Evolutionary conservation across 2,113 vertebrate genomes (phyloP).

Genomic region (Lipophrys pholis): DNA sequence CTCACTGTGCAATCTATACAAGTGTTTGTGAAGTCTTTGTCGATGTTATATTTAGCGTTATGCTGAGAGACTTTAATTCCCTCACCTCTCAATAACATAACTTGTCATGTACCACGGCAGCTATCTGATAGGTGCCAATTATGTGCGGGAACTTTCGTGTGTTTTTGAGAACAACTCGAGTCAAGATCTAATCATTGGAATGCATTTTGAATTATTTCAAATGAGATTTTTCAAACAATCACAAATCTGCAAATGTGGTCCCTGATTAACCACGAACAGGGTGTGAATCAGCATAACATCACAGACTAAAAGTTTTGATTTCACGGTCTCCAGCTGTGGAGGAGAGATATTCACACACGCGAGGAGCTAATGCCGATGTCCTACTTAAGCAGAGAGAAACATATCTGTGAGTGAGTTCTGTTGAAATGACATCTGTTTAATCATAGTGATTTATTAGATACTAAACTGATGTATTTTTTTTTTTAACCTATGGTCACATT

Average conservation of each 20-base stretch:
- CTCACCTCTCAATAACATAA: conserved; percentile 21
- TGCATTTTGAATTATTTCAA: conserved; percentile 22
- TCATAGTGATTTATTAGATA: conserved; percentile 25
- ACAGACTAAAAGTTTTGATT: conserved; percentile 34
- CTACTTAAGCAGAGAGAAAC: conserved; percentile 26
- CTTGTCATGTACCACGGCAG: background rate
- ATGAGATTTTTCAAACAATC: conserved; percentile 51
- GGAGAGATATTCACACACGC: conserved; percentile 11
- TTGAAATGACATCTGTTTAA: conserved; percentile 38
- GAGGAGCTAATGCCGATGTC: conserved; percentile 8
- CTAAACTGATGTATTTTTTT: conserved; percentile 14
- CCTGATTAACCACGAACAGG: conserved; percentile 42
- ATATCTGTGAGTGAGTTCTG: background rate
- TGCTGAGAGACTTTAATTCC: conserved; percentile 3
- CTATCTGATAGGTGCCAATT: conserved; percentile 1
- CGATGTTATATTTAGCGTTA: conserved; percentile 1
- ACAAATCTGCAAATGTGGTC: conserved; percentile 30
- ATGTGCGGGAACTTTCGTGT: conserved; percentile 1
- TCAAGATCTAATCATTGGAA: conserved; percentile 25
- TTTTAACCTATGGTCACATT: conserved; percentile 10
- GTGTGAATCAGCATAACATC: conserved; percentile 48
- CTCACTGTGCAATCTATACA: no score
- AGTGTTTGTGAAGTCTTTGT: no score
- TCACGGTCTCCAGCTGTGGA: conserved; percentile 49
- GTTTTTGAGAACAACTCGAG: background rate